phyloP scores from a whole-genome alignment of 2,888 invertebrate species.

The Heteromurus nitidus region DNA sequence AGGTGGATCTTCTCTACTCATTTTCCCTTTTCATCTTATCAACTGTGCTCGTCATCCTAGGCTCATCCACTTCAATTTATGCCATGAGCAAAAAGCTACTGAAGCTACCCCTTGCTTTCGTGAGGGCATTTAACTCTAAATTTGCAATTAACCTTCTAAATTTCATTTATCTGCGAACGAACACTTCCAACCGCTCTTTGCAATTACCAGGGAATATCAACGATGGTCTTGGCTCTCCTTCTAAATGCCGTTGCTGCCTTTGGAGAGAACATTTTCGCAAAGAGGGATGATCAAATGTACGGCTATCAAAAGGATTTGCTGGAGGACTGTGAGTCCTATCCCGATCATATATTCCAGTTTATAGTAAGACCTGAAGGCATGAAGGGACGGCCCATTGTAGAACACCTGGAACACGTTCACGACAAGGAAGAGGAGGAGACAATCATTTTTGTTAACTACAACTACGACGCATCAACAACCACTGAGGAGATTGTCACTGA shows the following conservation, averaged over 20 bases:
- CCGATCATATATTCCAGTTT: slow-evolving; percentile 13
- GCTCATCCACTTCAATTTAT: slow-evolving; percentile 11
- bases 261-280: not conserved
- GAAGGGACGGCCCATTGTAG: slow-evolving; percentile 9
- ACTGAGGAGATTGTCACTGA: not conserved
- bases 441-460: not conserved
- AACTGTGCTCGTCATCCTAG: not conserved
- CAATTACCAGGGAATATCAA: too few relatives aligned
- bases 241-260: not conserved
- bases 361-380: not conserved
- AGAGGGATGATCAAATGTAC: not conserved
- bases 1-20: not conserved
- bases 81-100: slow-evolving; percentile 4
- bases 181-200: too few relatives aligned
- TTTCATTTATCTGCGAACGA: too few relatives aligned
- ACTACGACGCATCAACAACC: not conserved
- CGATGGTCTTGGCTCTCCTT: too few relatives aligned
- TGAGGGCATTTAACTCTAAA: not conserved
- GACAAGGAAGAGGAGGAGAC: not conserved
- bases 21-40: not conserved
- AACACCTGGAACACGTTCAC: not conserved
- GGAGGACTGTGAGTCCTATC: slow-evolving; percentile 7
- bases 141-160: too few relatives aligned
- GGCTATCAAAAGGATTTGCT: slow-evolving; percentile 7
- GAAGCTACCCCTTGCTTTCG: not conserved